These are phyloP conservation scores for Eilema depressum DNA, from an alignment of 2,888 invertebrate species.

Conservation along the genomic window DNA sequence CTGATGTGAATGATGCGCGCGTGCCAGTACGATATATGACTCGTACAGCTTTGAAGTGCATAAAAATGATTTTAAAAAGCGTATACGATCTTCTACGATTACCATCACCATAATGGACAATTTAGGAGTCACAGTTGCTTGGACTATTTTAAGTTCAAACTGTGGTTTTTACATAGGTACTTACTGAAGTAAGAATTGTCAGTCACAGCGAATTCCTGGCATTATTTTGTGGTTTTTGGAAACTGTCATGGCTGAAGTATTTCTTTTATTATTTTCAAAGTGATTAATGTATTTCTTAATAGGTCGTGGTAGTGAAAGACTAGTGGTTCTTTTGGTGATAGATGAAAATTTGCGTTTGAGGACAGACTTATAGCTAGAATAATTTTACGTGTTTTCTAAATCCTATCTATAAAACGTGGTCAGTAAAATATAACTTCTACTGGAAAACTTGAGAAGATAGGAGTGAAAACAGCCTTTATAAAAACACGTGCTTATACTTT, in stretches of 20 bases:
- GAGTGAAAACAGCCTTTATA: no score
- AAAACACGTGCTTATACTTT: no score
- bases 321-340: background rate
- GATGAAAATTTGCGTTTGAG: background rate
- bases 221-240: background rate
- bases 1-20: no score
- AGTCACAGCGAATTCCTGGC: constrained; percentile 1
- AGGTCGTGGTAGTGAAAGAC: background rate
- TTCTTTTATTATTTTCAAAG: background rate
- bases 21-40: no score
- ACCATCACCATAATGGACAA: background rate
- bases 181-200: constrained; percentile 6
- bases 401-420: no score
- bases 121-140: background rate
- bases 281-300: background rate
- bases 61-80: no score
- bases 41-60: no score
- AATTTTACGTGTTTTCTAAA: no score
- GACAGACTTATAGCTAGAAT: background rate
- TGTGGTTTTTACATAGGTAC: constrained; percentile 4
- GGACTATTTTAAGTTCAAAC: background rate
- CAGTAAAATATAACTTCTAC: no score
- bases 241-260: background rate
- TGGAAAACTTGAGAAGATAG: no score
- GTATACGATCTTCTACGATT: no score